phyloP scores from a whole-genome alignment of 1,140 invertebrate genomes.

The Bactericera cockerelli region DNA sequence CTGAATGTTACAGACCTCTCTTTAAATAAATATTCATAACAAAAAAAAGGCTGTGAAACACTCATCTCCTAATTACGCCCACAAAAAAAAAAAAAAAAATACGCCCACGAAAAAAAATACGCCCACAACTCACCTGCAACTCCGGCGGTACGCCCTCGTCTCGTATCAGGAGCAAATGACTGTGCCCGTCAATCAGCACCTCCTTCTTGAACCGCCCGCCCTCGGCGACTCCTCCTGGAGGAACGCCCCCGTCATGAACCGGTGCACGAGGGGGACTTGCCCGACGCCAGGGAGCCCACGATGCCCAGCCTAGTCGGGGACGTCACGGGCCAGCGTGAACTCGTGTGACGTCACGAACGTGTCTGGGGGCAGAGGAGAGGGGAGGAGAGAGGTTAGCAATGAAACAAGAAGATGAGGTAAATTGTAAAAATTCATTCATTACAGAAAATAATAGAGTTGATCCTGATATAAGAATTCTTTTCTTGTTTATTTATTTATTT shows the following conservation, averaged over 20 bases:
- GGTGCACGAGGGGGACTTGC: conserved; percentile 93
- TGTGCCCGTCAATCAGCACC: conserved; percentile 87
- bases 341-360: conserved; percentile 99
- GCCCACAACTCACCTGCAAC: conserved; percentile 68
- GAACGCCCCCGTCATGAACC: conserved; percentile 93
- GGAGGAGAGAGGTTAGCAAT: too few species aligned
- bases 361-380: conserved; percentile 51
- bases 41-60: too few species aligned
- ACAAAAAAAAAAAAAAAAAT: too few species aligned
- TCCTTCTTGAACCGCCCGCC: conserved; percentile 99
- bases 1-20: too few species aligned
- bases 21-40: too few species aligned
- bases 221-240: conserved; percentile 96
- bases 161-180: conserved; percentile 86
- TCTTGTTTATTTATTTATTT: too few species aligned
- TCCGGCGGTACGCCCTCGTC: conserved; percentile 94
- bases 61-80: too few species aligned
- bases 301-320: conserved; percentile 91
- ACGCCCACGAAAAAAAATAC: too few species aligned
- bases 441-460: too few species aligned
- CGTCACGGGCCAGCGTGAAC: conserved; percentile 88
- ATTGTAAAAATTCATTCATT: too few species aligned
- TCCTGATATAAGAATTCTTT: too few species aligned
- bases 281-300: conserved; percentile 82
- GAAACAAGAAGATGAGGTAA: too few species aligned